Conservation (phyloP, 1,140 invertebrate genomes). For the Drosophila virilis region DNA sequence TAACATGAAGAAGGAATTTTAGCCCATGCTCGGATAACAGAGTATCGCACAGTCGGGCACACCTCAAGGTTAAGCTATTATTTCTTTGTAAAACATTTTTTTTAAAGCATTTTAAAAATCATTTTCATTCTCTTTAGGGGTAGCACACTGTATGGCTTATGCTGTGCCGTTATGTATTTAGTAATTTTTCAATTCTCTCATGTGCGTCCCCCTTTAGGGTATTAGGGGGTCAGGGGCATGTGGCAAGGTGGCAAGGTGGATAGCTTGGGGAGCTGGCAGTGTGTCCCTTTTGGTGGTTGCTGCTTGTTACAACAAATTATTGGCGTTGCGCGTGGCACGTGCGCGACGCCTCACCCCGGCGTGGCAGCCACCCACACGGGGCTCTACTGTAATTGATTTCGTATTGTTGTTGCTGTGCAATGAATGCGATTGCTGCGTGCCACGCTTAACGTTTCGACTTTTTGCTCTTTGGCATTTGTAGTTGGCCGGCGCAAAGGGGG, state of each 20-base stretch:
- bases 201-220: neutral
- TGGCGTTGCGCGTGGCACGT: conserved; percentile 69
- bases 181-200: conserved; percentile 69
- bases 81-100: neutral
- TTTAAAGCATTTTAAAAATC: conserved; percentile 9
- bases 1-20: too few relatives aligned
- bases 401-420: conserved; percentile 65
- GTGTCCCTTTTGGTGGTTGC: conserved; percentile 42
- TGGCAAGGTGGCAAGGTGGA: neutral
- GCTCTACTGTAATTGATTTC: conserved; percentile 79
- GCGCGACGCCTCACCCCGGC: conserved; percentile 41
- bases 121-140: conserved; percentile 13
- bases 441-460: conserved; percentile 60
- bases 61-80: neutral
- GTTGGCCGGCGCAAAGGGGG: conserved; percentile 5
- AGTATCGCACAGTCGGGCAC: conserved; percentile 1
- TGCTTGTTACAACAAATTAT: conserved; percentile 79
- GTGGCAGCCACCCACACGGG: conserved; percentile 20
- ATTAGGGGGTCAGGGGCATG: neutral
- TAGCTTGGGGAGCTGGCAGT: neutral
- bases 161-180: conserved; percentile 46
- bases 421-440: conserved; percentile 78
- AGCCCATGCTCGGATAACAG: neutral
- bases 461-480: conserved; percentile 32
- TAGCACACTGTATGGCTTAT: conserved; percentile 4